Conservation (phyloP, 2,113 vertebrate genomes). For the Donacobius atricapilla region DNA sequence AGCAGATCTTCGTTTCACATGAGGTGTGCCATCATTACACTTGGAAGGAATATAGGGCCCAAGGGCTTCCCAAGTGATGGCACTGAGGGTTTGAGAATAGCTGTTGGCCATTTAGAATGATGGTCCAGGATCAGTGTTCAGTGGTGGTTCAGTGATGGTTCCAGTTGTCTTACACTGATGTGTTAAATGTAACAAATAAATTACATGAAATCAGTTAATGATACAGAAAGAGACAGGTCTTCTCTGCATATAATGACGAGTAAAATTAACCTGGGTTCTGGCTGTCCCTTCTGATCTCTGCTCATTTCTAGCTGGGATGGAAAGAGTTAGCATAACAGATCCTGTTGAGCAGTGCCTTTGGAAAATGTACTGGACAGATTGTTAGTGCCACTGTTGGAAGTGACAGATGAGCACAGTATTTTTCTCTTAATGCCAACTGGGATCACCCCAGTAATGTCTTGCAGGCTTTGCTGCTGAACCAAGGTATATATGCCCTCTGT, state of each 20-base stretch:
- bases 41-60: neutral
- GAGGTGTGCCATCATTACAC: neutral
- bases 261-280: neutral
- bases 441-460: neutral
- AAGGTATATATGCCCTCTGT: rapidly evolving
- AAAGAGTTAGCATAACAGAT: neutral
- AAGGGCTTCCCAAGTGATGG: neutral
- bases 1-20: neutral
- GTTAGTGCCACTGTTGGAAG: neutral
- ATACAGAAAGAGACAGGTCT: rapidly evolving
- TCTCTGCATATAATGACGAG: neutral
- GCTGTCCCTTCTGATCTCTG: neutral
- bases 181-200: neutral
- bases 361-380: neutral
- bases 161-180: neutral
- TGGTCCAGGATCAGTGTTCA: neutral
- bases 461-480: neutral
- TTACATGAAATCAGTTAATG: neutral
- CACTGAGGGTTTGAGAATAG: neutral
- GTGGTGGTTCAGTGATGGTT: neutral
- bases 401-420: neutral
- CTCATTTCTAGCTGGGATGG: neutral
- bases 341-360: neutral
- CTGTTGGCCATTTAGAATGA: neutral
- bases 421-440: neutral